Base-by-base conservation (phyloP, 2,888 invertebrate species). In the Xanthia icteritia region DNA sequence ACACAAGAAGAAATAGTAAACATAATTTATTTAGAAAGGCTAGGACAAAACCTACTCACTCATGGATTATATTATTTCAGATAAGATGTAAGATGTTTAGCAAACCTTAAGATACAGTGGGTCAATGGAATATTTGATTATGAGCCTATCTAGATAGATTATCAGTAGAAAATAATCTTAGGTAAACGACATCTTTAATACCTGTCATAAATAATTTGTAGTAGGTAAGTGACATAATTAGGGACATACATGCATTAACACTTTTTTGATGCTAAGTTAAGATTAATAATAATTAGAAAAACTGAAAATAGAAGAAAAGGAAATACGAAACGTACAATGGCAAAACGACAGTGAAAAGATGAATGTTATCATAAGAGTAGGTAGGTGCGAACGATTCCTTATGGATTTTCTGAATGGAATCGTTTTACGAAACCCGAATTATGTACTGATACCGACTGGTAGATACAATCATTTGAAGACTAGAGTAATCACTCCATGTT, bases 101-200 rank as follows among this genome's bases (percentile, higher is more conserved):
- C 11, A n/a, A 76, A 70, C 42, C n/a, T 48, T 17, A n/a, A n/a
- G 20, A 17, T 61, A 71, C 79, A 79, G 61, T 81, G 42, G 74
- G 65, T 69, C 48, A 84, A 3, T 48, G 31, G 13, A 66, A 74
- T 69, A 58, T 69, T 84, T 80, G 27, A n/a, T 20, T 36, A 66
- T 45, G n/a, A 61, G 13, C 60, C n/a, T 65, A 63, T 20, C 36
- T 31, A 64, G 5, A 42, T 58, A 66, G 15, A 63, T 63, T 66
- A 83, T 9, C 20, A 54, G 27, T n/a, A n/a, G 1, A 31, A 67
- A 63, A 31, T 42, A 51, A 67, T 77, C 56, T 77, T 23, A n/a
- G 11, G 31, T 42, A 42, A 65, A 76, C 36, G 45, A 27, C 20
- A 54, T 60, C 23, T 66, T 66, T 54, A 54, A 74, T 65, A 42